A percentile compares a stretch with the other conserved stretches of the same genome.
These are phyloP conservation scores for Oreotragus oreotragus DNA, from an alignment of 2,113 vertebrate species.

Conservation along the genomic window DNA sequence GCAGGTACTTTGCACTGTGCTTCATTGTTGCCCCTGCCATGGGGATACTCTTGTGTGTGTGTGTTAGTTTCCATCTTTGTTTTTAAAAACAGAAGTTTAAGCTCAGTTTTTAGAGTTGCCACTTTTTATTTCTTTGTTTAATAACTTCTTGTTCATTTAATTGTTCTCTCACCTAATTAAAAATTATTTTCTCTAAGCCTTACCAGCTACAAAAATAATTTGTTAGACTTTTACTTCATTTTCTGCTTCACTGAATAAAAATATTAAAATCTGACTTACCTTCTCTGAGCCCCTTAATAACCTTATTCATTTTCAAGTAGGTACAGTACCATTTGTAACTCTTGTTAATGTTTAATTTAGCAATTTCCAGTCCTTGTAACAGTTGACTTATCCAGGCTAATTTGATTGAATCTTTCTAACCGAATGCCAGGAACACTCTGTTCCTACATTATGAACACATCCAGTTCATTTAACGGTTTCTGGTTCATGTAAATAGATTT, in stretches of 20 bases:
- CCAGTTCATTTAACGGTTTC: constrained; percentile 33
- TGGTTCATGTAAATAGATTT: constrained; percentile 36
- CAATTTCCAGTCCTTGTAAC: constrained; percentile 31
- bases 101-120: not conserved
- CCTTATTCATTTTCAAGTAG: constrained; percentile 14
- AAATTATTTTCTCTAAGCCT: not conserved
- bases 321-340: constrained; percentile 30
- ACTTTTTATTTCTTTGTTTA: not conserved
- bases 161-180: not conserved
- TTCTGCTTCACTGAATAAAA: constrained; percentile 51
- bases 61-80: not conserved
- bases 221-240: constrained; percentile 42
- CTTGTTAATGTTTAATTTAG: constrained; percentile 49
- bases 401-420: constrained; percentile 57
- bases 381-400: constrained; percentile 51
- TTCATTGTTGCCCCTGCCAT: not conserved
- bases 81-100: not conserved
- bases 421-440: constrained; percentile 35
- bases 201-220: constrained; percentile 22
- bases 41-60: not conserved
- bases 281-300: constrained; percentile 15
- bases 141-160: not conserved
- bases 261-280: constrained; percentile 32
- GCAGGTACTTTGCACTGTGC: not conserved
- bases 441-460: constrained; percentile 39